These are phyloP conservation scores for Caenorhabditis macrosperma DNA, from an alignment of 2,888 invertebrate genomes.

Conservation along the genomic window DNA sequence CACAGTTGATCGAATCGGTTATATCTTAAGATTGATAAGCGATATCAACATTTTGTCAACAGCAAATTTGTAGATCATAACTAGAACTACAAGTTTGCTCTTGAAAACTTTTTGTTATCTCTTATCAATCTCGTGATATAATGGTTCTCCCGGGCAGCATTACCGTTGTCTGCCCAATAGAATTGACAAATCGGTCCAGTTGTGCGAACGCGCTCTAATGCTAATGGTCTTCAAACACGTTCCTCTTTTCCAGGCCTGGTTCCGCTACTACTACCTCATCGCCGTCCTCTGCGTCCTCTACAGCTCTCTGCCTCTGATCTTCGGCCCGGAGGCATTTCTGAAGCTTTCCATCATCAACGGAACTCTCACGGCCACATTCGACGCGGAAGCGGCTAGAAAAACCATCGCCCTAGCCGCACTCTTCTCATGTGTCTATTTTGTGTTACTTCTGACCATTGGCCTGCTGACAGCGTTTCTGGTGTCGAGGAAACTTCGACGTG, in stretches of 20 bases:
- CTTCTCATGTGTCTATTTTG: no score
- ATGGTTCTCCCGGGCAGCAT: no score
- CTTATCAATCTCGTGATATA: no score
- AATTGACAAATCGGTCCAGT: no score
- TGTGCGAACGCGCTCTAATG: no score
- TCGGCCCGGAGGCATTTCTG: neutral
- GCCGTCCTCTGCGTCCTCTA: neutral
- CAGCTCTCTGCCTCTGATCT: neutral
- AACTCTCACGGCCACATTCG: neutral
- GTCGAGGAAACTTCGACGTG: neutral
- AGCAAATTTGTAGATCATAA: no score
- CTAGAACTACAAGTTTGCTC: neutral
- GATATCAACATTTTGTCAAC: no score
- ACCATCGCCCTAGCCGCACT: no score
- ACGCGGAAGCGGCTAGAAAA: neutral
- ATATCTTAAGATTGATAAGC: conserved; percentile 1
- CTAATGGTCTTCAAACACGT: no score
- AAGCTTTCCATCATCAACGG: neutral
- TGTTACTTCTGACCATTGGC: neutral
- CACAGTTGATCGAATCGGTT: neutral
- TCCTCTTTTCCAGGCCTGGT: conserved; percentile 3
- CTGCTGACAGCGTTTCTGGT: neutral
- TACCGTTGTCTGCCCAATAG: no score
- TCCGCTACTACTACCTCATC: neutral
- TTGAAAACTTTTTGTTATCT: no score